A percentile compares a stretch with the other conserved stretches of the same genome.
phyloP scores from a whole-genome alignment of 2,113 vertebrate genomes.

The Mesitornis unicolor region DNA sequence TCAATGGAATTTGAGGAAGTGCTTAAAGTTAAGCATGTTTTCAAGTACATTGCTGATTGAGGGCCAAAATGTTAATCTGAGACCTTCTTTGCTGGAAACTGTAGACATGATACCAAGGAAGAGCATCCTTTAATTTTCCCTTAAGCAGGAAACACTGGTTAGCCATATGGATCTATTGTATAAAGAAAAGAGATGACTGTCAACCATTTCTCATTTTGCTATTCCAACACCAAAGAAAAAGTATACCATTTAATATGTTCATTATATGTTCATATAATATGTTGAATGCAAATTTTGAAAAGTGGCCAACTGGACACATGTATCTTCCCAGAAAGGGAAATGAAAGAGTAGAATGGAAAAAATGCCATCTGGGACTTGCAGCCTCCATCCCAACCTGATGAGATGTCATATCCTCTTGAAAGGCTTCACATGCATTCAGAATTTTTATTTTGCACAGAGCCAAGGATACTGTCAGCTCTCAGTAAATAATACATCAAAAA shows the following conservation, averaged over 20 bases:
- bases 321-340: background rate
- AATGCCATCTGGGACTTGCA: background rate
- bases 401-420: background rate
- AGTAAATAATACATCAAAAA: background rate
- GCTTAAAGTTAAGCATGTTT: slow-evolving; percentile 60
- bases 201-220: background rate
- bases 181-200: background rate
- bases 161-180: background rate
- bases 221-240: background rate
- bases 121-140: background rate
- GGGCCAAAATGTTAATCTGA: slow-evolving; percentile 51
- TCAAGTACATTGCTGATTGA: slow-evolving; percentile 50
- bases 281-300: background rate
- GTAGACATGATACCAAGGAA: slow-evolving; percentile 16
- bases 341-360: background rate
- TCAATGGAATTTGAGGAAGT: slow-evolving; percentile 48
- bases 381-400: background rate
- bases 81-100: background rate
- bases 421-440: background rate
- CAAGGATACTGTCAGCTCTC: background rate
- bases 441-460: background rate
- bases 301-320: background rate
- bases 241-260: background rate
- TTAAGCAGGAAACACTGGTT: background rate
- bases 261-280: background rate